Conservation (phyloP, 2,888 invertebrate species). For the Dusona sp. region DNA sequence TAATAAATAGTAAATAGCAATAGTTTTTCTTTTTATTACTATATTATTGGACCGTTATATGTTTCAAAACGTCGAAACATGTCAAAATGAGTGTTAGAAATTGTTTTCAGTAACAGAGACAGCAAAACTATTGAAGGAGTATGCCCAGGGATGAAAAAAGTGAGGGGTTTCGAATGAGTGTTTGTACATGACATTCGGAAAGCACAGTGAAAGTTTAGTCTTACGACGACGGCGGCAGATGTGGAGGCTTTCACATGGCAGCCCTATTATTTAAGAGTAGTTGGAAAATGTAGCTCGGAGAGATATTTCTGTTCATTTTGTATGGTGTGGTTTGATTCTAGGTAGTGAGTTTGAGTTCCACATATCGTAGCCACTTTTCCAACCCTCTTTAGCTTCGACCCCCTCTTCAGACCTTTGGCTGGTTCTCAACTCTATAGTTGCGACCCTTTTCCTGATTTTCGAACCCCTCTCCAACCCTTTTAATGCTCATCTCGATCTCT, state of each 20-base stretch:
- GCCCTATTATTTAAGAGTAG: neutral
- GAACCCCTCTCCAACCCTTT: constrained; percentile 1
- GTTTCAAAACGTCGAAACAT: neutral
- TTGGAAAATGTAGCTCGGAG: constrained; percentile 47
- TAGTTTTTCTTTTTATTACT: neutral
- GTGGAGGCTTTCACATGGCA: constrained; percentile 16
- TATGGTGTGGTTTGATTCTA: neutral
- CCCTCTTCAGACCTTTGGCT: neutral
- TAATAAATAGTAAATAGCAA: neutral
- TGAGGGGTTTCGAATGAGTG: neutral
- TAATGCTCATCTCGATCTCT: neutral
- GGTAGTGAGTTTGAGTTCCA: constrained; percentile 9
- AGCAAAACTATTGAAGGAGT: neutral
- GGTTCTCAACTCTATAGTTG: neutral
- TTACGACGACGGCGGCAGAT: constrained; percentile 34
- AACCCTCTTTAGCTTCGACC: constrained; percentile 9
- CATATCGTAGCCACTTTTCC: constrained; percentile 2
- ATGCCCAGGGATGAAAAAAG: neutral
- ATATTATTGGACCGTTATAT: neutral
- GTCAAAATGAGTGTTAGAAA: neutral
- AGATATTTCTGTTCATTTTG: constrained; percentile 45
- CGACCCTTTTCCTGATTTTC: neutral
- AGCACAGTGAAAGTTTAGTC: constrained; percentile 47
- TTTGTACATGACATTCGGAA: constrained; percentile 50
- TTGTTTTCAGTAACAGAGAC: constrained; percentile 1